Conservation (phyloP, 2,113 vertebrate species). For the Orthonyx spaldingii region DNA sequence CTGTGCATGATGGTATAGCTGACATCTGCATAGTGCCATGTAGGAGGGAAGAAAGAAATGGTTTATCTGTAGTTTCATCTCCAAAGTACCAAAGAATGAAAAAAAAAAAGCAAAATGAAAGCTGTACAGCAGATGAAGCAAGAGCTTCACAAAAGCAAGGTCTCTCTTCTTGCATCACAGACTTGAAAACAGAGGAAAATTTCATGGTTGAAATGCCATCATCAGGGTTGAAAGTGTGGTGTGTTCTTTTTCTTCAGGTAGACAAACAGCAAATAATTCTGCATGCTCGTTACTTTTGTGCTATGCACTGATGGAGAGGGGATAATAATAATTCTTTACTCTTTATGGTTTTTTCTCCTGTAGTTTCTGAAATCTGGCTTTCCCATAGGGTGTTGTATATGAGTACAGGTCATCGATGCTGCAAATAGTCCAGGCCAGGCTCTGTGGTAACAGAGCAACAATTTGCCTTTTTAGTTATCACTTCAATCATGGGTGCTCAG, state of each 20-base stretch:
- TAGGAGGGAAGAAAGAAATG: background rate
- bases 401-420: background rate
- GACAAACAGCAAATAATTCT: background rate
- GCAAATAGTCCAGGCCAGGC: background rate
- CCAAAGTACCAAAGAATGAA: background rate
- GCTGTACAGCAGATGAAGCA: background rate
- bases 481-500: constrained; percentile 7
- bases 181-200: background rate
- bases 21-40: background rate
- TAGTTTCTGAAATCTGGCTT: background rate
- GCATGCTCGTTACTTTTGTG: background rate
- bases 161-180: background rate
- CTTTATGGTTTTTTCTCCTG: background rate
- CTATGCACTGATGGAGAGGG: background rate
- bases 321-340: background rate
- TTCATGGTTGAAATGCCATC: background rate
- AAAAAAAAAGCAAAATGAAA: background rate
- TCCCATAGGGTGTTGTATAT: background rate
- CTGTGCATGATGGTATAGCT: background rate
- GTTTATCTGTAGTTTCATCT: background rate
- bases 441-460: background rate
- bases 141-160: background rate
- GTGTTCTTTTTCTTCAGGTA: background rate
- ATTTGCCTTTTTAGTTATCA: constrained; percentile 39
- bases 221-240: background rate